Base-by-base conservation (phyloP, 1,140 invertebrate species). In the Drosophila sechellia region DNA sequence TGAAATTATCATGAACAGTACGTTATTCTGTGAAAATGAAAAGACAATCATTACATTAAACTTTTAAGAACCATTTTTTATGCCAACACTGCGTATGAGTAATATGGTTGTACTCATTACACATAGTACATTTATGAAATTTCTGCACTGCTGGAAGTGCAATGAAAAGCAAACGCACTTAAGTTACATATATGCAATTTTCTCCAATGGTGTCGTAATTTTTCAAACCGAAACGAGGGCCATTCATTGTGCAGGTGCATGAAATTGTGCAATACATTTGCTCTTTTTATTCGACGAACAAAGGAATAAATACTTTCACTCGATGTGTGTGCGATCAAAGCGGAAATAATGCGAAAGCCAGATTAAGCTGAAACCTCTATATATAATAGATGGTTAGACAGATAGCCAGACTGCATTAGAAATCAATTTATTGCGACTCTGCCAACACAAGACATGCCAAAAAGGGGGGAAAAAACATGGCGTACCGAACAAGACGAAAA, bases 381-480 rank as follows among this genome's bases (percentile, higher is more conserved):
- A 45, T 58, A 65, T 57, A 22, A 53, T 37, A 57, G 65, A 77
- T 48, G 63, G 69, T 65, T 50, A 64, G 78, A 60, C 55, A 50
- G 66, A 71, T 68, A 76, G 71, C 39, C 72, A 77, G 60, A 61
- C 69, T 81, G 77, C 69, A 87, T 86, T 76, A 79, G 83, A 87
- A 86, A 87, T 86, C 78, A 87, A 86, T 87, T 87, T 78, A 81
- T 87, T 86, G 83, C 78, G 75, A 68, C 34, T 81, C 75, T 81
- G 83, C 79, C 81, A 86, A 79, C 65, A 80, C 53, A 64, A 34
- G 63, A 37, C 39, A 55, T 20, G 31, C 12, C 48, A 56, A 39
- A 57, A 45, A 49, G 17, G 56, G 45, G 34, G 22, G 4, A 15
- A 56, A 20, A 43, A 64, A 68, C 46, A 45, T 40, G 25, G 39